Base-by-base conservation (phyloP, 2,888 invertebrate species). In the Clistopyga incitator region DNA sequence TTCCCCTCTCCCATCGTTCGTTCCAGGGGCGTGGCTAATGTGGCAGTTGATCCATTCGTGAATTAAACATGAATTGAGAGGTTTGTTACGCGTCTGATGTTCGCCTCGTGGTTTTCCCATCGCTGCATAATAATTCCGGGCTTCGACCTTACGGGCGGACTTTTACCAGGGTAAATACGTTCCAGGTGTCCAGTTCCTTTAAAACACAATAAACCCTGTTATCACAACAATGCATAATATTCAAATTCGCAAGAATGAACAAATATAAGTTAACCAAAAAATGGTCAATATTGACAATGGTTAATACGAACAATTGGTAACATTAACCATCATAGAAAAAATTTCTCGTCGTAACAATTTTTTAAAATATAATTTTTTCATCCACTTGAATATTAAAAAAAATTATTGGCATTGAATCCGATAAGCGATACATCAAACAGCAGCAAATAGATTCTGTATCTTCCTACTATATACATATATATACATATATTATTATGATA, bases 381-480 rank as follows among this genome's bases (percentile, higher is more conserved):
- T n/a, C n/a, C n/a, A n/a, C n/a, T n/a, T n/a, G n/a, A n/a, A n/a
- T n/a, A n/a, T n/a, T n/a, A n/a, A n/a, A n/a, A n/a, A n/a, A n/a
- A n/a, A n/a, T n/a, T n/a, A n/a, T 77, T 82, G 45, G 78, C 68
- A 68, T 65, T 61, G 79, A 42, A 78, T 77, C 77, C 81, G 84
- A 88, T 77, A 78, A 84, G 47, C 61, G 54, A 80, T 54, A 61
- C 20, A 70, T 50, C 20, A 20, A 47, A 34, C 13, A 72, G 71
- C 72, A 78, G 67, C 84, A 61, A 70, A 50, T 38, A 59, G 50
- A 25, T 52, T 75, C 84, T 83, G 80, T 52, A 84, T 2, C 29
- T 29, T 29, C 29, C 2, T 29, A 29, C 4, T 29, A 29, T 29
- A 87, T 87, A 86, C 80, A 50, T 78, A 78, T 38, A 38, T 38